Conservation (phyloP, 2,113 vertebrate genomes). For the Thunnus maccoyii region DNA sequence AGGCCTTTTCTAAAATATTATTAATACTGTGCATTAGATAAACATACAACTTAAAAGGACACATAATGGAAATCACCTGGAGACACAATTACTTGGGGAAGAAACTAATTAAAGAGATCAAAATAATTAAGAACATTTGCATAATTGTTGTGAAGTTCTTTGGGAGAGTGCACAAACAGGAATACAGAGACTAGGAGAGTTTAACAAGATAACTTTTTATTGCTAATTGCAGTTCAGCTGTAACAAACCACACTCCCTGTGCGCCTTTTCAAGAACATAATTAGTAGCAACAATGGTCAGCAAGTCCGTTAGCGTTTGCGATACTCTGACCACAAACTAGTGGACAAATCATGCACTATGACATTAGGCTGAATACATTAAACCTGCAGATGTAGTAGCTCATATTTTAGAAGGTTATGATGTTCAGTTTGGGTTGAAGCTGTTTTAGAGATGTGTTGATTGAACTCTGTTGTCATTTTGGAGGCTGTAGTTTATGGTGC, state of each 20-base stretch:
- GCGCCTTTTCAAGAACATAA: background rate
- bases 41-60: slow-evolving; percentile 46
- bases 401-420: background rate
- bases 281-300: background rate
- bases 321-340: background rate
- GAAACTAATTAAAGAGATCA: slow-evolving; percentile 58
- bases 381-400: background rate
- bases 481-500: too few species aligned
- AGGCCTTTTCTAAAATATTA: background rate
- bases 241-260: slow-evolving; percentile 21
- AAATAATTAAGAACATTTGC: slow-evolving; percentile 56
- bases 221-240: slow-evolving; percentile 23
- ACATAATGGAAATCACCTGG: slow-evolving; percentile 51
- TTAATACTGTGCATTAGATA: slow-evolving; percentile 19
- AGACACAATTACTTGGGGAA: slow-evolving; percentile 42
- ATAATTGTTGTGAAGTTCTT: slow-evolving; percentile 48
- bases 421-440: too few species aligned
- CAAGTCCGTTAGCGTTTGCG: background rate
- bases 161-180: slow-evolving; percentile 11
- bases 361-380: background rate
- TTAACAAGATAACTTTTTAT: background rate
- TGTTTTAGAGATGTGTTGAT: too few species aligned
- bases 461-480: too few species aligned
- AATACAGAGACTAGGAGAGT: background rate
- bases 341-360: background rate